Evolutionary conservation across 1,140 invertebrate species (phyloP), one percentile per base, ranked within the genome.

Genomic region (Drosophila auraria): DNA sequence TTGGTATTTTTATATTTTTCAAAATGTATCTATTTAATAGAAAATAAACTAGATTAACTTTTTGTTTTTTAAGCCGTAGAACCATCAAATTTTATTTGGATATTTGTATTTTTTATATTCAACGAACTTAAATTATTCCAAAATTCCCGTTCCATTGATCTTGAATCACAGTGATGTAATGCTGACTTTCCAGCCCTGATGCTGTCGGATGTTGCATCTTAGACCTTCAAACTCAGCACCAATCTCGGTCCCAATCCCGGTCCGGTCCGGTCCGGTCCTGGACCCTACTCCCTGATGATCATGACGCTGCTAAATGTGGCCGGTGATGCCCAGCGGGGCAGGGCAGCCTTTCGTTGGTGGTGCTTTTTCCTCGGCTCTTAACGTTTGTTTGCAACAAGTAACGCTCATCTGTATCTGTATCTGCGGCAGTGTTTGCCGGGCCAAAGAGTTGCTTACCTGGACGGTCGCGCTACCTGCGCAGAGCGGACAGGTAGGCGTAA

Each of bases 401-500:
- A 87, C 83, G 70, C 70, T 80, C 83, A 76, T 79, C 83, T 71
- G 79, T 64, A 80, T 84, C 82, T 60, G 64, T 73, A 58, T 65
- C 63, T 77, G 77, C 65, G 66, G 54, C 70, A 69, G 57, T 62
- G 70, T 87, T 82, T 87, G 75, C 71, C 61, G 36, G 54, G 75
- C 56, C 76, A 82, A 87, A 87, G 83, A 87, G 80, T 87, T 79
- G 58, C 23, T 78, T 87, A 87, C 77, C 77, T 87, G 83, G 30
- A n/a, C 61, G 45, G 47, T 36, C 64, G 68, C 58, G 63, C 84
- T 90, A 89, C 84, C 84, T 89, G 84, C 54, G 80, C 65, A 83
- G 75, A 86, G 86, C 59, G 81, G 65, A 83, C 82, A 90, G 86
- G 84, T 89, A 89, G 86, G 84, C 81, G 86, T 89, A 80, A 75